Conservation (phyloP, 1,140 invertebrate genomes). For the Phymorhynchus buccinoides region DNA sequence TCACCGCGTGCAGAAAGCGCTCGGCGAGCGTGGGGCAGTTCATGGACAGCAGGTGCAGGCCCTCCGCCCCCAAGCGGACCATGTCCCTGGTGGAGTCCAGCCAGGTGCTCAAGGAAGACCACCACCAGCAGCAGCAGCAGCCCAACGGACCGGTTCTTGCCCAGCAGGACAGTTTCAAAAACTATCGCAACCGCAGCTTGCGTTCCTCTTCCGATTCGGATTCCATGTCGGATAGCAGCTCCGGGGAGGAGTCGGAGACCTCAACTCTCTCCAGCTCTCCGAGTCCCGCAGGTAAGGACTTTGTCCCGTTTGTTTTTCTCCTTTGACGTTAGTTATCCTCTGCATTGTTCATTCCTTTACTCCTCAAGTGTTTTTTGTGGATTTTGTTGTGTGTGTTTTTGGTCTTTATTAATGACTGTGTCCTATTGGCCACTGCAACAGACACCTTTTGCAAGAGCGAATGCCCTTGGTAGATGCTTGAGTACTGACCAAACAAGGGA, state of each 20-base stretch:
- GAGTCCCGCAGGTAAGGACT: constrained; percentile 62
- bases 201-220: constrained; percentile 67
- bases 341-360: not conserved
- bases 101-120: constrained; percentile 7
- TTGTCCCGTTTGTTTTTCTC: not conserved
- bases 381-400: not conserved
- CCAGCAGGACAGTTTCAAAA: constrained; percentile 63
- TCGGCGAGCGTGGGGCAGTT: constrained; percentile 58
- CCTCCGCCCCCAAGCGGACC: constrained; percentile 64
- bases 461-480: no score
- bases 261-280: constrained; percentile 63
- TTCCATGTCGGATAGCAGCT: constrained; percentile 65
- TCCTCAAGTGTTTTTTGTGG: not conserved
- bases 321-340: not conserved
- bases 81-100: constrained; percentile 24
- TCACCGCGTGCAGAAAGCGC: constrained; percentile 59
- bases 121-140: no score
- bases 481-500: no score
- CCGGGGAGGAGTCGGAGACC: constrained; percentile 66
- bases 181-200: constrained; percentile 60
- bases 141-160: constrained; percentile 60
- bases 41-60: constrained; percentile 49
- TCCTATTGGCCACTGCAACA: no score
- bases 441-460: no score
- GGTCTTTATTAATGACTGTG: not conserved